Base-by-base conservation (phyloP, 1,140 invertebrate species). In the Drosophila erecta region DNA sequence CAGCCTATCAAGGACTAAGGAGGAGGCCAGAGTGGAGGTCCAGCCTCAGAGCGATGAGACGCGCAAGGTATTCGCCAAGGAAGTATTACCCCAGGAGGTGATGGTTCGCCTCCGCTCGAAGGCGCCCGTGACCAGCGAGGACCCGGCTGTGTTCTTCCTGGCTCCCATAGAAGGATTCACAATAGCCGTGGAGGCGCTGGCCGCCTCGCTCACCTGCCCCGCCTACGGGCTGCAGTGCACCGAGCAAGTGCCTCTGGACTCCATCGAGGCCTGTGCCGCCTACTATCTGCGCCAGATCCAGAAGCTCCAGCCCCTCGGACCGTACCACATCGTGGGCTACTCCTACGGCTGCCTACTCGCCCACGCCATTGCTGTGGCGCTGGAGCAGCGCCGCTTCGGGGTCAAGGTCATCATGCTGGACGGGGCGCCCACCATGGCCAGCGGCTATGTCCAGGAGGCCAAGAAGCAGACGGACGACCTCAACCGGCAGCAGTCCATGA, bases 141-240 rank as follows among this genome's bases (percentile, higher is more conserved):
- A 87, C 58, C 79, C 58, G 6, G 94, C 95, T 4, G 84, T 97
- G 7, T 97, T 97, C 86, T 93, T 97, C 53, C 93, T 98, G 30
- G 97, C 98, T 92, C 97, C 98, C 1, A 98, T 99, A 71, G 98
- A 99, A 94, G 98, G 98, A 70, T 95, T 96, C 64, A 95, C 96
- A 7, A 93, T 94, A 15, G 93, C 95, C n/a, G 93, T 99, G 40
- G 94, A 95, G 84, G 91, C 92, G 20, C 85, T 98, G 30, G 95
- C 96, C 4, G 92, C 93, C 11, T 93, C 95, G 70, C 92, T 99
- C 37, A 93, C 95, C 12, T 94, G 94, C 62, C 96, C 97, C 27
- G 97, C 97, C 44, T 98, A 96, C 93, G 98, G 98, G 33, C 93
- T 99, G 24, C 98, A 99, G 92, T 98, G 97, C 92, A 96, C 96